Evolutionary conservation across 2,888 invertebrate genomes (phyloP).

Genomic region (Pediacus dermestoides): DNA sequence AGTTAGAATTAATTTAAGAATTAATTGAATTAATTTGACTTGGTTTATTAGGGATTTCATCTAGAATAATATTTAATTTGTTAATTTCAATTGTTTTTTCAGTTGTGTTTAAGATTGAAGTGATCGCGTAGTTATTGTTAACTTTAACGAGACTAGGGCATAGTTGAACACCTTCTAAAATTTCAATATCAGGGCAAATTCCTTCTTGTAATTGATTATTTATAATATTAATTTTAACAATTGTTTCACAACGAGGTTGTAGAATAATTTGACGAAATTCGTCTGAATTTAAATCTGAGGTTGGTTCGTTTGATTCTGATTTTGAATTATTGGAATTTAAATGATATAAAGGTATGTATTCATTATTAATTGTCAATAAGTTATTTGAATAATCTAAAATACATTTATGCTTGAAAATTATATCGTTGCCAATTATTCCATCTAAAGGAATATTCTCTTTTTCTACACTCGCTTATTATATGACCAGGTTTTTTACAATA

Average conservation of each 20-base stretch:
- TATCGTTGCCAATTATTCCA: too few relatives aligned
- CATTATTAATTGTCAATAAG: too few relatives aligned
- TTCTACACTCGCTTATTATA: too few relatives aligned
- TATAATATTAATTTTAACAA: neutral
- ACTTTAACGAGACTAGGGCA: constrained; percentile 1
- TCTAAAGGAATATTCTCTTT: too few relatives aligned
- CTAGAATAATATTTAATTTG: constrained; percentile 1
- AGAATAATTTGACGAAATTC: neutral
- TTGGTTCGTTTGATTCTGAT: constrained; percentile 1
- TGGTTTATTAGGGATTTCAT: too few relatives aligned
- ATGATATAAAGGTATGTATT: too few relatives aligned
- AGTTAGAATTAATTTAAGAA: too few relatives aligned
- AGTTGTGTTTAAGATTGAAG: too few relatives aligned
- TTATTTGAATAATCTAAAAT: too few relatives aligned
- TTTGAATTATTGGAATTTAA: neutral
- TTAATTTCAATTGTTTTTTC: constrained; percentile 11
- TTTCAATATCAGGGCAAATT: constrained; percentile 2
- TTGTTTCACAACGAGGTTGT: neutral
- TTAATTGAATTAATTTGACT: too few relatives aligned
- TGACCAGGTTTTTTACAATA: too few relatives aligned
- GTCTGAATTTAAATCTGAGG: neutral
- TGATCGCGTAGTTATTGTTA: constrained; percentile 2
- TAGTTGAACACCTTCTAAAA: constrained; percentile 1
- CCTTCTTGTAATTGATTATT: neutral
- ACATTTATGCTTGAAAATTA: too few relatives aligned